Conservation (phyloP, 2,888 invertebrate species). For the Minunthozetes semirufus region DNA sequence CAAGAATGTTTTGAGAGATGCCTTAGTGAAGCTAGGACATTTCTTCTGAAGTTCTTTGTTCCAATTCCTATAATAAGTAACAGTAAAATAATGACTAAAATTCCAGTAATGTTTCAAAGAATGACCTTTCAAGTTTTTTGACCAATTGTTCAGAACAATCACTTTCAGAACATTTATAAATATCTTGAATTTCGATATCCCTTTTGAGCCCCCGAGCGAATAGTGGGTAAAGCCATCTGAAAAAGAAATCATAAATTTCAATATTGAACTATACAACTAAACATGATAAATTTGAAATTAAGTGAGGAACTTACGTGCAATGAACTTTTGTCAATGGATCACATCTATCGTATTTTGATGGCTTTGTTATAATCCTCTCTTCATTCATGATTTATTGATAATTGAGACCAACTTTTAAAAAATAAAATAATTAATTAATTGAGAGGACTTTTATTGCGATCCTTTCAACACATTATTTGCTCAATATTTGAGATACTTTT, state of each 20-base stretch:
- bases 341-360: not conserved
- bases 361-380: not conserved
- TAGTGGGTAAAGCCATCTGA: constrained; percentile 67
- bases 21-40: constrained; percentile 39
- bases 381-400: not conserved
- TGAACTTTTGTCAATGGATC: not conserved
- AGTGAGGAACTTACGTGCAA: not conserved
- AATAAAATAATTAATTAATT: too few relatives aligned
- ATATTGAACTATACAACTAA: too few relatives aligned
- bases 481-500: too few relatives aligned
- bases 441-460: too few relatives aligned
- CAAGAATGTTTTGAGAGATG: constrained; percentile 39
- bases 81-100: not conserved
- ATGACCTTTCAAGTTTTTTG: constrained; percentile 59
- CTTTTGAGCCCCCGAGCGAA: constrained; percentile 67
- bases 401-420: too few relatives aligned
- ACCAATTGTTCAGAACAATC: constrained; percentile 65
- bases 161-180: constrained; percentile 61
- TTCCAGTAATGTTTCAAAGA: not conserved
- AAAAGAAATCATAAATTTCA: too few relatives aligned
- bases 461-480: too few relatives aligned
- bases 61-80: constrained; percentile 39
- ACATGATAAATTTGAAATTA: too few relatives aligned
- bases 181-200: constrained; percentile 64
- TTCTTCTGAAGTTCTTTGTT: constrained; percentile 40